These are phyloP conservation scores for Aricia agestis DNA, from an alignment of 1,140 invertebrate genomes.

Conservation along the genomic window DNA sequence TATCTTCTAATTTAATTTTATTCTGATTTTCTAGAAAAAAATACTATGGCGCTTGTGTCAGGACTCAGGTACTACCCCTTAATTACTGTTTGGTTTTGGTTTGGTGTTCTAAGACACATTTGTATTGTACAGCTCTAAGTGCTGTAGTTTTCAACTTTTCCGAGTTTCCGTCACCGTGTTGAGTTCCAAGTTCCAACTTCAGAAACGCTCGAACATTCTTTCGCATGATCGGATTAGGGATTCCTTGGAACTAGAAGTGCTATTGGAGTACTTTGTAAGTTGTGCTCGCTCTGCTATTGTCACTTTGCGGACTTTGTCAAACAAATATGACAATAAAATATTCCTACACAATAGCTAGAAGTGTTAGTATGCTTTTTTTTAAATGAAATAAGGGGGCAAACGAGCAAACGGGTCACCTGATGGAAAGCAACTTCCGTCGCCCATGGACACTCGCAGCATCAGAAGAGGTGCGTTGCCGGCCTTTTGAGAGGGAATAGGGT, in stretches of 20 bases:
- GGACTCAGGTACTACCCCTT: neutral
- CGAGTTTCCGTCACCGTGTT: slow-evolving; percentile 51
- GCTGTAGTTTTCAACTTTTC: slow-evolving; percentile 31
- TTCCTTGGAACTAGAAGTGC: slow-evolving; percentile 53
- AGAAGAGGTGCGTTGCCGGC: no score
- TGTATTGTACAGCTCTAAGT: neutral
- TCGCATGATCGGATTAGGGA: slow-evolving; percentile 64
- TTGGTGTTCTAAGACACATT: neutral
- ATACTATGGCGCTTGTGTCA: no score
- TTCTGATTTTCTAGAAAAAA: no score
- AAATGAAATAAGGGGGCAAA: no score
- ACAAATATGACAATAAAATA: neutral
- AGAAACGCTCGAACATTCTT: slow-evolving; percentile 41
- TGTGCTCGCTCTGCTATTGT: slow-evolving; percentile 46
- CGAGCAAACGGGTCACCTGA: no score
- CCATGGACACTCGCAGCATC: no score
- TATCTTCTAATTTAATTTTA: no score
- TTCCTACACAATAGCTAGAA: no score
- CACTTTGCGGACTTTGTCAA: slow-evolving; percentile 22
- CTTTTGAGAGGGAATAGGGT: no score
- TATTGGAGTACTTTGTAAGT: slow-evolving; percentile 50
- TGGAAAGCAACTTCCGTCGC: no score
- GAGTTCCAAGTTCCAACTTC: slow-evolving; percentile 54
- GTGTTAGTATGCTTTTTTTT: no score
- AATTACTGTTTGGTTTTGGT: neutral